Percentiles rank a stretch among this genome's conserved stretches.
These are phyloP conservation scores for Amiota minor DNA, from an alignment of 2,888 invertebrate genomes.

Conservation along the genomic window DNA sequence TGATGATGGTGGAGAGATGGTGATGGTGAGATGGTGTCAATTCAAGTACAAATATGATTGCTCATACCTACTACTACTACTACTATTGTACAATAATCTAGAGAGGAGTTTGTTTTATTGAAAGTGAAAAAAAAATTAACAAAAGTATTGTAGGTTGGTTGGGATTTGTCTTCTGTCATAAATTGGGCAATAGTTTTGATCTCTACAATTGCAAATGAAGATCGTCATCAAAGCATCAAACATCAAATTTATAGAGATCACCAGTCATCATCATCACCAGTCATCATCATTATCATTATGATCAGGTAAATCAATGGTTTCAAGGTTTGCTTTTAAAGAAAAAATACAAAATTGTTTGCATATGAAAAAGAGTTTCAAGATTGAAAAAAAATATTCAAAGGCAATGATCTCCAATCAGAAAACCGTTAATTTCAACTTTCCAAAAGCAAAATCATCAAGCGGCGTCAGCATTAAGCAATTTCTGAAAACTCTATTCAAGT, in stretches of 20 bases:
- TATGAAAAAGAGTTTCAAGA: neutral
- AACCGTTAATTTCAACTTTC: slow-evolving; percentile 27
- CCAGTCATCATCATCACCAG: slow-evolving; percentile 6
- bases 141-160: no score
- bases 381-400: neutral
- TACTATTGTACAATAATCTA: no score
- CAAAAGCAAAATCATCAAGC: slow-evolving; percentile 1
- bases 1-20: no score
- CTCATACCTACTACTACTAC: neutral
- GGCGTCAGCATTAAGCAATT: neutral
- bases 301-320: neutral
- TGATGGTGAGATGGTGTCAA: no score
- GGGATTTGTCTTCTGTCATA: no score
- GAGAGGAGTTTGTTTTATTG: neutral
- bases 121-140: slow-evolving; percentile 5
- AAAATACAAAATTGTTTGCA: neutral
- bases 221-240: no score
- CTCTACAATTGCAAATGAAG: no score
- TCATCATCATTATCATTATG: slow-evolving; percentile 1
- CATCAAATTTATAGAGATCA: no score
- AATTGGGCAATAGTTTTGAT: no score
- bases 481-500: slow-evolving; percentile 55
- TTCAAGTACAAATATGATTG: no score
- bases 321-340: neutral
- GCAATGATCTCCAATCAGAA: slow-evolving; percentile 27